Percentiles rank a stretch among this genome's conserved stretches.
Conservation (phyloP, 1,140 invertebrate species). For the Sycobia sp. region DNA sequence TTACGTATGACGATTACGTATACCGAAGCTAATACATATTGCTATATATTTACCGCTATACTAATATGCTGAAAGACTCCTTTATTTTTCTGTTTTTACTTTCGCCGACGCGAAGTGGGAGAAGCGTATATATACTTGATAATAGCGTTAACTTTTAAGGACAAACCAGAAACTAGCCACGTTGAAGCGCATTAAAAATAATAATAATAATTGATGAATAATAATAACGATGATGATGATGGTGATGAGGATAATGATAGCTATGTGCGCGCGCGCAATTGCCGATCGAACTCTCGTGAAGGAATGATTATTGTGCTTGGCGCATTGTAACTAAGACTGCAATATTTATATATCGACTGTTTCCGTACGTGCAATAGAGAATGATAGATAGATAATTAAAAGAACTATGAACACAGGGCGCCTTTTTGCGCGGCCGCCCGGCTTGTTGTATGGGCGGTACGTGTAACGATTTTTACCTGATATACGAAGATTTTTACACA, state of each 20-base stretch:
- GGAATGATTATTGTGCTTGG: slow-evolving; percentile 5
- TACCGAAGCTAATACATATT: too few species aligned
- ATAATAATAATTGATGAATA: neutral
- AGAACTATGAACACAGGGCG: slow-evolving; percentile 15
- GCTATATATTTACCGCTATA: too few species aligned
- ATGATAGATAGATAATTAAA: slow-evolving; percentile 10
- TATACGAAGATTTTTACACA: slow-evolving; percentile 29
- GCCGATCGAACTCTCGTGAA: slow-evolving; percentile 30
- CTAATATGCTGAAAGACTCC: too few species aligned
- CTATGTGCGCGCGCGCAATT: slow-evolving; percentile 5
- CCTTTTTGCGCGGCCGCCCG: slow-evolving; percentile 17
- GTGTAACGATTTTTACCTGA: slow-evolving; percentile 28
- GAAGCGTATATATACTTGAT: slow-evolving; percentile 15
- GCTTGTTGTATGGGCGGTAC: neutral
- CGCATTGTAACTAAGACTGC: slow-evolving; percentile 32
- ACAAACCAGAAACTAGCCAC: slow-evolving; percentile 26
- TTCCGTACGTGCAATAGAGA: slow-evolving; percentile 33
- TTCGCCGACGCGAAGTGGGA: slow-evolving; percentile 4
- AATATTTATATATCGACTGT: slow-evolving; percentile 34
- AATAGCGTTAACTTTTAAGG: slow-evolving; percentile 25
- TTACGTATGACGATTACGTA: too few species aligned
- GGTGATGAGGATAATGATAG: too few species aligned
- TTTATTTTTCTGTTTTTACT: too few species aligned
- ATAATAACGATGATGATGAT: neutral
- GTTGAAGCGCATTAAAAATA: slow-evolving; percentile 16